Evolutionary conservation across 2,888 invertebrate genomes (phyloP).

Genomic region (Agrotis exclamationis): DNA sequence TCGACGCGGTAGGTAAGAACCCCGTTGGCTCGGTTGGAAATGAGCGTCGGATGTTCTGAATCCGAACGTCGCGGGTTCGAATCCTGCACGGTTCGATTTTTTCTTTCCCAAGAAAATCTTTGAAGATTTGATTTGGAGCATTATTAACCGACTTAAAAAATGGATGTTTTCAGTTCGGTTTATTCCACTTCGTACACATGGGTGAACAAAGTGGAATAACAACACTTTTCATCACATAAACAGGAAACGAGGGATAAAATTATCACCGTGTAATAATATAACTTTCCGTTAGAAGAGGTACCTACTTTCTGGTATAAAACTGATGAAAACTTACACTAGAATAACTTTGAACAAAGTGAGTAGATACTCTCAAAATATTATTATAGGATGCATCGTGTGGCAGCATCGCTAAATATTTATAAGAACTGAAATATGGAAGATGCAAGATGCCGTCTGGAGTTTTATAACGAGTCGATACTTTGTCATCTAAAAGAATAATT

Average conservation of each 20-base stretch:
- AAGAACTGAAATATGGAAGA: slow-evolving; percentile 49
- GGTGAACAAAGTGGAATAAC: too few relatives aligned
- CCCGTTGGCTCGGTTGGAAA: too few relatives aligned
- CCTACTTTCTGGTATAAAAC: slow-evolving; percentile 10
- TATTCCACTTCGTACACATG: too few relatives aligned
- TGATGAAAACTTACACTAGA: slow-evolving; percentile 32
- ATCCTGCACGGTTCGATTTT: too few relatives aligned
- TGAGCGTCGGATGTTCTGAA: too few relatives aligned
- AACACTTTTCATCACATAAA: not conserved
- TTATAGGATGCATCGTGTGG: slow-evolving; percentile 43
- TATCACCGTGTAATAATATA: not conserved
- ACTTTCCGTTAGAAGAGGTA: not conserved
- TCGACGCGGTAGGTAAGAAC: too few relatives aligned
- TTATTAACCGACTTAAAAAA: too few relatives aligned
- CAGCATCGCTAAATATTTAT: slow-evolving; percentile 51
- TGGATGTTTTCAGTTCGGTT: too few relatives aligned
- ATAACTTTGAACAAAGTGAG: slow-evolving; percentile 44
- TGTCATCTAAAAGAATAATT: slow-evolving; percentile 27
- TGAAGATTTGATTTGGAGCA: too few relatives aligned
- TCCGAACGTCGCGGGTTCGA: too few relatives aligned
- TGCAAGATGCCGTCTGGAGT: slow-evolving; percentile 34
- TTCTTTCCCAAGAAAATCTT: too few relatives aligned
- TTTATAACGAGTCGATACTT: slow-evolving; percentile 38
- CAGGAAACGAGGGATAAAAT: not conserved
- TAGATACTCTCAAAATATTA: slow-evolving; percentile 38